Evolutionary conservation across 2,888 invertebrate genomes (phyloP).

Genomic region (Cantharis rustica): DNA sequence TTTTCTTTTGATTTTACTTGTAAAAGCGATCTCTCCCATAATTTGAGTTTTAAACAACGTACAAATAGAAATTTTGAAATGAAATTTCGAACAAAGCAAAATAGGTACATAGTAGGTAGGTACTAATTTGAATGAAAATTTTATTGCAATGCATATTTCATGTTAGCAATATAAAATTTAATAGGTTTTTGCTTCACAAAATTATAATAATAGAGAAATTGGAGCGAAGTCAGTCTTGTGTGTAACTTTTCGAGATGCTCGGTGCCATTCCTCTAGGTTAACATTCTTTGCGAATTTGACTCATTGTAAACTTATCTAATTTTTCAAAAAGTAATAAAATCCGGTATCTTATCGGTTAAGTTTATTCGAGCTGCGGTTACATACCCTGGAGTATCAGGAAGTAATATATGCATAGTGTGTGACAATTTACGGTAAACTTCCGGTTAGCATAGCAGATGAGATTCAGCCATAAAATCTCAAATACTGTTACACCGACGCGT

Average conservation of each 20-base stretch:
- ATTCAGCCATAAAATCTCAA: slow-evolving; percentile 15
- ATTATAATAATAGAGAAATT: background rate
- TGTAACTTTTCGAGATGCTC: background rate
- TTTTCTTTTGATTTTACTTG: background rate
- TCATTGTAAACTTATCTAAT: background rate
- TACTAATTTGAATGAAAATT: background rate
- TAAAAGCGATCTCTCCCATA: background rate
- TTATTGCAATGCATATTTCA: background rate
- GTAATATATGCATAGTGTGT: slow-evolving; percentile 28
- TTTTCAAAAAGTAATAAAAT: background rate
- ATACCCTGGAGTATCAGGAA: slow-evolving; percentile 30
- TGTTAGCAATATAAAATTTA: background rate
- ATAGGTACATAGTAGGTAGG: background rate
- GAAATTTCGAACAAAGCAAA: background rate
- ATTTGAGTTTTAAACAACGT: background rate
- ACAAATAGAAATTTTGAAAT: background rate
- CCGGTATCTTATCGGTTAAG: background rate
- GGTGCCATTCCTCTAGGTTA: background rate
- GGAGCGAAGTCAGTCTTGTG: background rate
- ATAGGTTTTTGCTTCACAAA: background rate
- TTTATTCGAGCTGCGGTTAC: slow-evolving; percentile 18
- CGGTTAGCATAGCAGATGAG: slow-evolving; percentile 25
- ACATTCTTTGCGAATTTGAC: background rate
- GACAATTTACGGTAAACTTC: slow-evolving; percentile 30
- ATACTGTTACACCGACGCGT: slow-evolving; percentile 35